Conservation (phyloP, 2,888 invertebrate species). For the Cephalotes varians region DNA sequence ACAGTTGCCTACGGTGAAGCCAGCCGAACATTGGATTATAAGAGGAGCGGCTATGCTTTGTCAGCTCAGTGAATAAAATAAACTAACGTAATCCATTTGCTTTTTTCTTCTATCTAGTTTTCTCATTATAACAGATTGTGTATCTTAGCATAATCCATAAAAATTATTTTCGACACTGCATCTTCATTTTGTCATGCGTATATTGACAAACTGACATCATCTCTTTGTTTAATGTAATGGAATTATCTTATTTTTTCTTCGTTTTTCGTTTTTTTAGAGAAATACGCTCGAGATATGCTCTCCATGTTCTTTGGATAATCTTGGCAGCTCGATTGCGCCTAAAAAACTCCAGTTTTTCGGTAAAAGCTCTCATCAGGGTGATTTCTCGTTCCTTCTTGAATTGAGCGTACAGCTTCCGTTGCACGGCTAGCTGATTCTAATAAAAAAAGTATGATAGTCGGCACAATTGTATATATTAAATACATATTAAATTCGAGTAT, state of each 20-base stretch:
- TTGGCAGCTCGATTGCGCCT: slow-evolving; percentile 26
- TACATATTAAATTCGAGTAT: background rate
- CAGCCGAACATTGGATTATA: slow-evolving; percentile 91
- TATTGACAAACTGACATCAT: background rate
- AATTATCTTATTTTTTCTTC: slow-evolving; percentile 23
- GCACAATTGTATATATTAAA: background rate
- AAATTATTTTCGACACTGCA: background rate
- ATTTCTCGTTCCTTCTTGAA: slow-evolving; percentile 30
- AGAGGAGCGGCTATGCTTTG: slow-evolving; percentile 92
- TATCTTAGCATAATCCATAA: background rate
- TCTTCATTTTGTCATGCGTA: background rate
- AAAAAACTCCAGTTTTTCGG: slow-evolving; percentile 7
- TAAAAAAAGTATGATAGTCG: background rate
- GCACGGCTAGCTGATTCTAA: slow-evolving; percentile 8
- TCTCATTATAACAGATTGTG: background rate
- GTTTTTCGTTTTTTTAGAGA: slow-evolving; percentile 34
- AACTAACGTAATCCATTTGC: background rate
- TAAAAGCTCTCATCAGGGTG: slow-evolving; percentile 8
- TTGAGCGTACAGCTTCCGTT: slow-evolving; percentile 3
- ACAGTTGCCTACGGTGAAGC: slow-evolving; percentile 89
- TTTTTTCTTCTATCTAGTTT: background rate
- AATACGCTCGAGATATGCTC: slow-evolving; percentile 21
- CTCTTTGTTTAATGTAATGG: background rate
- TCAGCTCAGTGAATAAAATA: slow-evolving; percentile 87
- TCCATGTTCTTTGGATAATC: slow-evolving; percentile 31